Conservation (phyloP, 2,888 invertebrate genomes). For the Kuschelorhynchus macadamiae region DNA sequence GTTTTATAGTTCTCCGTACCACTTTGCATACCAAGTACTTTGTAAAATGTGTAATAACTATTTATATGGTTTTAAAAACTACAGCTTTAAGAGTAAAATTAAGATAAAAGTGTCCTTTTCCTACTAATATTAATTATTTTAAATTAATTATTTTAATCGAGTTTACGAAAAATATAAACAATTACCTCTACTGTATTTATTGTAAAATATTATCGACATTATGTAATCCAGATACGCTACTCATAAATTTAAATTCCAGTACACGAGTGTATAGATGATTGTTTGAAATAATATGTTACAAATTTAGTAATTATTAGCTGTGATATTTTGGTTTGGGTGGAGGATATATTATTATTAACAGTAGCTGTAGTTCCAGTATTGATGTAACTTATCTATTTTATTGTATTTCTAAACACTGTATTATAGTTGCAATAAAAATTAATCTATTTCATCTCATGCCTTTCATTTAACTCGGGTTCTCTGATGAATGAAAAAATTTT, state of each 20-base stretch:
- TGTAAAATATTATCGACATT: not conserved
- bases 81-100: not conserved
- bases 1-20: too few relatives aligned
- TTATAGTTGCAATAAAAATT: conserved; percentile 35
- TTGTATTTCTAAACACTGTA: conserved; percentile 29
- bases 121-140: conserved; percentile 22
- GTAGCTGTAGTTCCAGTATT: conserved; percentile 14
- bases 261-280: not conserved
- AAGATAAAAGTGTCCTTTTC: conserved; percentile 5
- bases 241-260: too few relatives aligned
- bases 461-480: not conserved
- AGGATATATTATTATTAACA: conserved; percentile 42
- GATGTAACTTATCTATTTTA: conserved; percentile 34
- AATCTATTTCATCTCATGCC: conserved; percentile 12
- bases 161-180: not conserved
- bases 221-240: too few relatives aligned
- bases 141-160: not conserved
- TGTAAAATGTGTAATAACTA: not conserved
- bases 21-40: not conserved
- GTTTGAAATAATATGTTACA: conserved; percentile 16
- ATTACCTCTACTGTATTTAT: not conserved
- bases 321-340: conserved; percentile 66
- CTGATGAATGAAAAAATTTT: too few relatives aligned
- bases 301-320: conserved; percentile 68
- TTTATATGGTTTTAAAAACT: not conserved